phyloP scores from a whole-genome alignment of 35 echinoderm and acorn worm species.

The Acanthaster planci region DNA sequence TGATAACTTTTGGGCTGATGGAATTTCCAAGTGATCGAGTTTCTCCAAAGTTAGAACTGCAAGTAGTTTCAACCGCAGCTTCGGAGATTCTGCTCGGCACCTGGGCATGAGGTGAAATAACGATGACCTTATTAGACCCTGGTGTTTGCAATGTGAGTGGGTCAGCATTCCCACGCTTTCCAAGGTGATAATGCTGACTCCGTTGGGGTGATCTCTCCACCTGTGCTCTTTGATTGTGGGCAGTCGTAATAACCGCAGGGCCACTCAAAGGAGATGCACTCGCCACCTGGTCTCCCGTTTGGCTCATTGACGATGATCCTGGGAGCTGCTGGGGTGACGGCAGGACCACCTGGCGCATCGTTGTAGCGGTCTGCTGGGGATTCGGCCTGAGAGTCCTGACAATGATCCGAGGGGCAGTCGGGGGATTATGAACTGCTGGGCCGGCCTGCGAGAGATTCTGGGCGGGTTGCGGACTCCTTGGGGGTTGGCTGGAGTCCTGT shows the following conservation, averaged over 20 bases:
- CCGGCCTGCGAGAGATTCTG: background rate
- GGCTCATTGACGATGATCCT: background rate
- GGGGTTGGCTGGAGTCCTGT: background rate
- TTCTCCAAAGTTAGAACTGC: no score
- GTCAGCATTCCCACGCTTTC: background rate
- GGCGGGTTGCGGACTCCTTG: background rate
- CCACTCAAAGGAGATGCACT: background rate
- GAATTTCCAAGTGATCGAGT: no score
- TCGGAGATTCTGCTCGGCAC: no score
- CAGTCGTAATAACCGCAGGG: background rate
- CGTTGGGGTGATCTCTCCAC: background rate
- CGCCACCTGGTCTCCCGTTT: background rate
- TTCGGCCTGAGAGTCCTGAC: background rate
- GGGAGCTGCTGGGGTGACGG: background rate
- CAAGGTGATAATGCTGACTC: background rate
- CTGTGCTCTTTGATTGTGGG: background rate
- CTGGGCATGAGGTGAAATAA: background rate
- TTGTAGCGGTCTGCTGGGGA: background rate
- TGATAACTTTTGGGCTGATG: no score
- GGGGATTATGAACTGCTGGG: background rate
- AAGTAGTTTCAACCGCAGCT: no score
- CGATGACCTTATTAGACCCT: background rate
- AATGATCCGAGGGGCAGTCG: background rate
- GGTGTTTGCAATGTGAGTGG: constrained; percentile 1
- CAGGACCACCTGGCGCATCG: background rate